Base-by-base conservation (phyloP, 2,113 vertebrate genomes). In the Apteryx mantelli region DNA sequence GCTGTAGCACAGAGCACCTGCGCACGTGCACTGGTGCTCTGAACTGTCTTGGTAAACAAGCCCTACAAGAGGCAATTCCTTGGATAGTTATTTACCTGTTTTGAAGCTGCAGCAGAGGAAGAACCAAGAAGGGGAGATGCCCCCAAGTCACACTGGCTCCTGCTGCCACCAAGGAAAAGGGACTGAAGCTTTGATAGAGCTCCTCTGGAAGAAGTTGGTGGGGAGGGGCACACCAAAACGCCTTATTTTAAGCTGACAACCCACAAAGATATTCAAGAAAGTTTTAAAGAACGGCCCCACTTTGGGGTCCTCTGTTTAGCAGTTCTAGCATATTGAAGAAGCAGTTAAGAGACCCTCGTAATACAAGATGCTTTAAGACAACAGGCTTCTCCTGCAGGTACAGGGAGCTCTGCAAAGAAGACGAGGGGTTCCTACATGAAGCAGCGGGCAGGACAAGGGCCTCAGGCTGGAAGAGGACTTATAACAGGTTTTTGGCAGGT, bases 1-100 rank as follows among this genome's bases (percentile, higher is more conserved):
- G 0, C 52, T 2, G 5, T 8, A 3, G 30, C 38, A 3, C 0
- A 1, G 2, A 36, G 36, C 19, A 38, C 61, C 28, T 4, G 12
- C 1, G 25, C 5, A 0, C 3, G 22, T 2, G 8, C 30, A 7
- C 64, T 1, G 0, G 32, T 1, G 8, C 56, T 11, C 7, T 2
- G 60, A 28, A 28, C 32, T 5, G 65, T 65, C 53, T 26, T 7
- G 19, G 28, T 26, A 6, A 40, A 36, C 4, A 0, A 13, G 22
- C 50, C 3, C 0, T 1, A 6, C 4, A 55, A 15, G n/a, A 24
- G 26, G 1, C 36, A 44, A 21, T 9, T 30, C 69, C 2, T 11
- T 1, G 3, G 13, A 8, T 1, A 7, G n/a, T 36, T 32, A 0
- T 15, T 21, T 2, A 5, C 19, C 66, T 44, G 12, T 20, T 13